Conservation (phyloP, 1,140 invertebrate genomes). For the Drosophila nigrodunni region DNA sequence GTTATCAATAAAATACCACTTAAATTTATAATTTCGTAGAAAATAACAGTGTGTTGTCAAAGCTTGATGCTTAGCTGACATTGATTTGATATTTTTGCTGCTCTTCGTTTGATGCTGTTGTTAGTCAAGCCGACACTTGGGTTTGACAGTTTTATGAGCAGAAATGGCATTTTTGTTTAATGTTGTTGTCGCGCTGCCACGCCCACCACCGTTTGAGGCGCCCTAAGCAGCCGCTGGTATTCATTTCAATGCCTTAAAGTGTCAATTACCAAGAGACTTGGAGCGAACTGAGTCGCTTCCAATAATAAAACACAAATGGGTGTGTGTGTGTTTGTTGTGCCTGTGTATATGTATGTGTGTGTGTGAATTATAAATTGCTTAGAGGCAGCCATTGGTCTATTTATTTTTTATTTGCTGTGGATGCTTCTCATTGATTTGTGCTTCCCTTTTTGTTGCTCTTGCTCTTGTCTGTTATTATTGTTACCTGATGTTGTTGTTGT, state of each 20-base stretch:
- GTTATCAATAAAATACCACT: background rate
- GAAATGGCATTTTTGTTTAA: conserved; percentile 69
- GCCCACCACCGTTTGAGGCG: conserved; percentile 36
- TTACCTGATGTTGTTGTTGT: conserved; percentile 30
- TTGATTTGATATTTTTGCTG: conserved; percentile 42
- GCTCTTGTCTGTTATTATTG: conserved; percentile 35
- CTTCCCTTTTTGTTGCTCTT: conserved; percentile 65
- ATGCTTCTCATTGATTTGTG: conserved; percentile 64
- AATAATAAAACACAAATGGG: conserved; percentile 39
- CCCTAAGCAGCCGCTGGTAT: conserved; percentile 29
- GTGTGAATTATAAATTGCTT: conserved; percentile 46
- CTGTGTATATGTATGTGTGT: conserved; percentile 23
- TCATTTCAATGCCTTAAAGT: conserved; percentile 72
- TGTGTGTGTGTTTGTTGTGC: conserved; percentile 30
- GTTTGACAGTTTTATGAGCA: conserved; percentile 77
- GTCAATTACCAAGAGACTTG: conserved; percentile 68
- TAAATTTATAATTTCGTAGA: conserved; percentile 8
- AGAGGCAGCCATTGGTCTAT: conserved; percentile 69
- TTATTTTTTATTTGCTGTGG: conserved; percentile 68
- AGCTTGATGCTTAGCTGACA: conserved; percentile 38
- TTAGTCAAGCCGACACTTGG: conserved; percentile 66
- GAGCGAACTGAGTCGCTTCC: conserved; percentile 29
- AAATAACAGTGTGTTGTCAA: background rate
- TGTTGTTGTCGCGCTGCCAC: conserved; percentile 49
- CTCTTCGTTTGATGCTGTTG: conserved; percentile 21